Evolutionary conservation across 2,888 invertebrate genomes (phyloP).

Genomic region (Diaphora mendica): DNA sequence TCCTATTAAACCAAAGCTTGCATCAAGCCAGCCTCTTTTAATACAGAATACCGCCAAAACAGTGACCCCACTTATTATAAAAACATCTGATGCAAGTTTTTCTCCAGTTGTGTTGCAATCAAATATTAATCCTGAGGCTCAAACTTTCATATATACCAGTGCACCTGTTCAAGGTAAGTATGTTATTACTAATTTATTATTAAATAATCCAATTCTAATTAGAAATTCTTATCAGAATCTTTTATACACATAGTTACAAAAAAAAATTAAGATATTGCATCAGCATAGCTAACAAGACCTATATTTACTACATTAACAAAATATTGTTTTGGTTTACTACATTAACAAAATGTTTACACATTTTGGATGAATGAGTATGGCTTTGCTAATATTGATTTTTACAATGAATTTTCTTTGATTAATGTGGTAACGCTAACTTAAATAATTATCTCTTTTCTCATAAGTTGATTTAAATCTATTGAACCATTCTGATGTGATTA

Average conservation of each 20-base stretch:
- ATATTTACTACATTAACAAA: neutral
- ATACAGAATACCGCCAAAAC: conserved; percentile 76
- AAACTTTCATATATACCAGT: conserved; percentile 82
- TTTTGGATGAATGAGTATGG: neutral
- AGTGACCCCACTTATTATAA: conserved; percentile 74
- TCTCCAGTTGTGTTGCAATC: conserved; percentile 89
- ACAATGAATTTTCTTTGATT: too few species aligned
- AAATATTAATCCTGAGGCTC: conserved; percentile 84
- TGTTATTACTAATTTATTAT: neutral
- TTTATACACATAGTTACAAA: neutral
- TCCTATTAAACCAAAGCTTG: conserved; percentile 58
- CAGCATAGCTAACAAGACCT: neutral
- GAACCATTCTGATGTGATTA: neutral
- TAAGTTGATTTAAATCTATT: neutral
- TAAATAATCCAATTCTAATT: neutral
- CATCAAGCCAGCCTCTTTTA: conserved; percentile 66
- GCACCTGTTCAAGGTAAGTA: conserved; percentile 77
- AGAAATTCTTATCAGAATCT: neutral
- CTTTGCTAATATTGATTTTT: neutral
- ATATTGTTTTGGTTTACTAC: too few species aligned
- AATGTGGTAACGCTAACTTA: too few species aligned
- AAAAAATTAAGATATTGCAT: neutral
- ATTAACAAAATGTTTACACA: too few species aligned
- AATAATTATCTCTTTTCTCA: too few species aligned
- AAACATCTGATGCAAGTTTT: conserved; percentile 78